Evolutionary conservation across 64 coral and sea anemone genomes (phyloP).

Genomic region (Pachyseris speciosa): DNA sequence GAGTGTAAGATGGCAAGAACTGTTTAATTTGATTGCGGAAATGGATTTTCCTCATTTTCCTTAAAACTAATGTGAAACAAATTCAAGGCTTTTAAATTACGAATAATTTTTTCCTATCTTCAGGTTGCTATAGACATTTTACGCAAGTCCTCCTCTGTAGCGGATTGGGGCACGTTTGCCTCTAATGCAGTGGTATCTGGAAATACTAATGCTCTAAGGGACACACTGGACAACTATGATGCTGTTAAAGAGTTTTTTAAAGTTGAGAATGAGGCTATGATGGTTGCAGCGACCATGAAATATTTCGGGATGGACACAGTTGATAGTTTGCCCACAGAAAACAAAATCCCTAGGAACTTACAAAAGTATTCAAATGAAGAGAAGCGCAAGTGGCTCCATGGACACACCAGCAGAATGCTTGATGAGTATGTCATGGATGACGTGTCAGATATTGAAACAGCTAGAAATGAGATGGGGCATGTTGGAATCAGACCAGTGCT

Average conservation of each 20-base stretch:
- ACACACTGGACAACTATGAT: slow-evolving; percentile 56
- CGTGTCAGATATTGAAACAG: neutral
- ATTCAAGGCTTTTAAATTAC: neutral
- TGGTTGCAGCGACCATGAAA: slow-evolving; percentile 41
- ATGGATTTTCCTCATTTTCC: slow-evolving; percentile 3
- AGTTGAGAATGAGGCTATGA: slow-evolving; percentile 54
- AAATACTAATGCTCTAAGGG: slow-evolving; percentile 53
- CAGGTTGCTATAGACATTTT: neutral
- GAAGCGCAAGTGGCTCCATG: slow-evolving; percentile 3
- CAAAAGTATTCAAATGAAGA: neutral
- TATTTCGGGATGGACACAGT: slow-evolving; percentile 23
- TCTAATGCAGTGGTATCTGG: slow-evolving; percentile 77
- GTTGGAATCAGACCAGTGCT: neutral
- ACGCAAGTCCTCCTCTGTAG: neutral
- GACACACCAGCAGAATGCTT: neutral
- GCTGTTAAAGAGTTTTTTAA: slow-evolving; percentile 53
- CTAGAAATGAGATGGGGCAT: too few species aligned
- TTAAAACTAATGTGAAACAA: neutral
- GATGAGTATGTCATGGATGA: slow-evolving; percentile 56
- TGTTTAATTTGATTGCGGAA: neutral
- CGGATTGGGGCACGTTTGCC: slow-evolving; percentile 56
- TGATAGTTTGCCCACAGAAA: neutral
- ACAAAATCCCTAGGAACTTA: neutral
- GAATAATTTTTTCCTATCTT: neutral
- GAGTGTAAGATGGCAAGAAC: too few species aligned